Conservation (phyloP, 2,888 invertebrate species). For the Cephus runcator region DNA sequence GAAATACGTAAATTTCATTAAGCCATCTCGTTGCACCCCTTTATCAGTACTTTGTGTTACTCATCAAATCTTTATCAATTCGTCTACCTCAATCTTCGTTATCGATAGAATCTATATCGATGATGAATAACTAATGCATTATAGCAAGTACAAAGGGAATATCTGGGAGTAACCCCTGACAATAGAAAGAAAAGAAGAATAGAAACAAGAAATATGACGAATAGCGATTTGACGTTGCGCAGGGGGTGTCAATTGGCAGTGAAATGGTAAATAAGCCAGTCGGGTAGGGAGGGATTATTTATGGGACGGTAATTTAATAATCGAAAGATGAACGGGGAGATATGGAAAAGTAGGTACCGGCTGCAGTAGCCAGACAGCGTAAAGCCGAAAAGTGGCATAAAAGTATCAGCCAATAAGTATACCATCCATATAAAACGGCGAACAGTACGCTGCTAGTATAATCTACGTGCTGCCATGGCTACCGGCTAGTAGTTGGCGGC, state of each 20-base stretch:
- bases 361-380: conserved; percentile 30
- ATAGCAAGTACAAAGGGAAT: background rate
- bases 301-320: conserved; percentile 64
- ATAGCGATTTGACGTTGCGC: conserved; percentile 25
- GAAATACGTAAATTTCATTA: background rate
- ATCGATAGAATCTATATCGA: background rate
- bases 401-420: conserved; percentile 48
- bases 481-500: background rate
- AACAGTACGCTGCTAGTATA: background rate
- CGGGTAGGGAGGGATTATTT: conserved; percentile 53
- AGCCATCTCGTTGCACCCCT: background rate
- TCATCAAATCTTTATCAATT: too few relatives aligned
- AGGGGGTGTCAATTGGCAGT: background rate
- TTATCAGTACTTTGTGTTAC: background rate
- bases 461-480: background rate
- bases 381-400: conserved; percentile 56
- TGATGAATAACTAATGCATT: background rate
- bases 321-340: conserved; percentile 55
- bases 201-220: conserved; percentile 20
- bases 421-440: background rate
- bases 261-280: conserved; percentile 49
- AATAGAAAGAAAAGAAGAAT: conserved; percentile 1
- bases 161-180: conserved; percentile 10
- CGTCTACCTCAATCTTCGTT: background rate
- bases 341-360: conserved; percentile 29